Base-by-base conservation (phyloP, 2,113 vertebrate species). In the Bambusicola thoracicus region DNA sequence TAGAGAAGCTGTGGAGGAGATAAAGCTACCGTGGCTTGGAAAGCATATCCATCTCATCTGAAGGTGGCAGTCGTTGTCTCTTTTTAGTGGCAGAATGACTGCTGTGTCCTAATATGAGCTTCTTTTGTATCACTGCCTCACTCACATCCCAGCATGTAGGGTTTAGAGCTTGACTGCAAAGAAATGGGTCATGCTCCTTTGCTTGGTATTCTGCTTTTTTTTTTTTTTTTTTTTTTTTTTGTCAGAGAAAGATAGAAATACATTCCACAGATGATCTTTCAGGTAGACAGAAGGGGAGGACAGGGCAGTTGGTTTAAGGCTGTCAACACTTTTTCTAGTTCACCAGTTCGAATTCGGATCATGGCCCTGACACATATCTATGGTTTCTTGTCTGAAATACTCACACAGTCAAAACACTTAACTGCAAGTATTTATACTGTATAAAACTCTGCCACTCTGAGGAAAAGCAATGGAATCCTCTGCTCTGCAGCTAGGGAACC, bases 311-410 rank as follows among this genome's bases (percentile, higher is more conserved):
- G 76, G 90, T 93, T 95, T 92, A 94, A 94, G 91, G 62, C 86
- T 94, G 95, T 93, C 95, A 94, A 93, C 62, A 20, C 44, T 94
- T 94, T 79, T 94, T 94, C 94, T 94, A 93, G 83, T 85, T 94
- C 91, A 93, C n/a, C 2, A 0, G 82, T 88, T 95, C 88, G 90
- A 96, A 85, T 94, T 92, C 85, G 92, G 91, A 94, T 90, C 76
- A 44, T 75, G 90, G 85, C 36, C 85, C 87, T 95, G 85, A 94
- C 93, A 83, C 58, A 49, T 82, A 81, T 85, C 89, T 93, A 91
- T 80, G 81, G 87, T 73, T 90, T 55, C 78, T 96, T 85, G 67
- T 69, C 74, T 40, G 38, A 84, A 80, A 85, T 53, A 48, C 63
- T 93, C 70, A 21, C 67, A 63, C 32, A 87, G 75, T 68, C 72